phyloP scores from a whole-genome alignment of 1,140 invertebrate species.

The Cydia fagiglandana region DNA sequence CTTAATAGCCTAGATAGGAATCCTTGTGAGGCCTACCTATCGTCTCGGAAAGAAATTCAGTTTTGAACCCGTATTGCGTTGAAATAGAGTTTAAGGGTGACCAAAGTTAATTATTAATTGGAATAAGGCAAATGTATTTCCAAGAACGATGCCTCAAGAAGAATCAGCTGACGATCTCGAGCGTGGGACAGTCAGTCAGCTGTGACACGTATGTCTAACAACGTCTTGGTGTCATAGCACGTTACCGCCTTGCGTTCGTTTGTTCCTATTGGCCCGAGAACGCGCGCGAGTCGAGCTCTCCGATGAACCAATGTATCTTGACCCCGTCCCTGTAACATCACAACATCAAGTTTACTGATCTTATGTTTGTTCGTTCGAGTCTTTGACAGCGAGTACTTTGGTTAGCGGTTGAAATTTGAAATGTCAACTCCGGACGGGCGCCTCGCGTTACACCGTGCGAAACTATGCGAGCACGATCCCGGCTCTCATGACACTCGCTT shows the following conservation, averaged over 20 bases:
- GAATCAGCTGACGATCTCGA: slow-evolving; percentile 15
- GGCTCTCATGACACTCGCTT: slow-evolving; percentile 50
- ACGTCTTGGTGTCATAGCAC: neutral
- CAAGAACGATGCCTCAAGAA: neutral
- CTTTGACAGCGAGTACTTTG: neutral
- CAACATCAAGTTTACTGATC: neutral
- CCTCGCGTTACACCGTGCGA: slow-evolving; percentile 61
- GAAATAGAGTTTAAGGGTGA: too few relatives aligned
- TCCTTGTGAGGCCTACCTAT: too few relatives aligned
- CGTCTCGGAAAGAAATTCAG: too few relatives aligned
- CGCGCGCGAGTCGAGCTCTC: neutral
- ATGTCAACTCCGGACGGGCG: neutral
- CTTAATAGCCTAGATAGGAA: neutral
- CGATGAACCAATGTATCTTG: neutral
- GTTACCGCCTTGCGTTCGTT: neutral
- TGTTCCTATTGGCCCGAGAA: neutral
- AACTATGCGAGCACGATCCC: slow-evolving; percentile 60
- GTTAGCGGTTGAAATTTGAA: neutral
- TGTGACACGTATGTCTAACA: slow-evolving; percentile 9
- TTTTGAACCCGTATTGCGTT: too few relatives aligned
- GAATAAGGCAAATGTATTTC: neutral
- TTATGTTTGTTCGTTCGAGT: too few relatives aligned
- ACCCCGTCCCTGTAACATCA: neutral
- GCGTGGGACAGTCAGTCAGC: neutral
- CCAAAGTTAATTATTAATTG: too few relatives aligned